Conservation (phyloP, 2,888 invertebrate species). For the Hedychridium roseum region DNA sequence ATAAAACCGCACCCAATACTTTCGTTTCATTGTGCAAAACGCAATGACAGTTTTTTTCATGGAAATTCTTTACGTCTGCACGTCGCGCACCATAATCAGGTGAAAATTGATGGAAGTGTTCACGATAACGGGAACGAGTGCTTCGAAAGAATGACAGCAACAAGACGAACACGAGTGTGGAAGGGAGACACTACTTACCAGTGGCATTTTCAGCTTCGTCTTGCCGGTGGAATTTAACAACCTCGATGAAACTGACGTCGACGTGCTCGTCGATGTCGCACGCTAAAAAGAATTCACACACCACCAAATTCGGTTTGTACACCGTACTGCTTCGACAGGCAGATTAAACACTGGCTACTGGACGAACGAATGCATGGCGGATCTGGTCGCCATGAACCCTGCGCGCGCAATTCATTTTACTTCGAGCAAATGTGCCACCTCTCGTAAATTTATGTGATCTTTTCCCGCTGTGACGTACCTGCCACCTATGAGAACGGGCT, state of each 20-base stretch:
- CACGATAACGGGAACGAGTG: constrained; percentile 3
- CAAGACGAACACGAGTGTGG: constrained; percentile 9
- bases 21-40: neutral
- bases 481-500: no score
- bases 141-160: constrained; percentile 16
- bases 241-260: neutral
- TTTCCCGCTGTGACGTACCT: no score
- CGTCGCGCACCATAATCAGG: neutral
- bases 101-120: neutral
- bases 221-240: constrained; percentile 32
- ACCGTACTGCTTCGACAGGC: neutral
- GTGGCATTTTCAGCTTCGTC: constrained; percentile 55
- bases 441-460: no score
- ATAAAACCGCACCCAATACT: constrained; percentile 39
- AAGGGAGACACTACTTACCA: constrained; percentile 41
- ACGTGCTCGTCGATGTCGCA: neutral
- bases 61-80: neutral
- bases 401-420: constrained; percentile 18
- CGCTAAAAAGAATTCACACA: neutral
- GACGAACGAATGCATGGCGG: constrained; percentile 4
- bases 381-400: constrained; percentile 15
- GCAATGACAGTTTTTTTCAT: constrained; percentile 4
- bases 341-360: neutral
- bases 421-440: no score
- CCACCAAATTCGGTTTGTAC: neutral